Evolutionary conservation across 2,888 invertebrate species (phyloP).

Genomic region (Tetanocera ferruginea): DNA sequence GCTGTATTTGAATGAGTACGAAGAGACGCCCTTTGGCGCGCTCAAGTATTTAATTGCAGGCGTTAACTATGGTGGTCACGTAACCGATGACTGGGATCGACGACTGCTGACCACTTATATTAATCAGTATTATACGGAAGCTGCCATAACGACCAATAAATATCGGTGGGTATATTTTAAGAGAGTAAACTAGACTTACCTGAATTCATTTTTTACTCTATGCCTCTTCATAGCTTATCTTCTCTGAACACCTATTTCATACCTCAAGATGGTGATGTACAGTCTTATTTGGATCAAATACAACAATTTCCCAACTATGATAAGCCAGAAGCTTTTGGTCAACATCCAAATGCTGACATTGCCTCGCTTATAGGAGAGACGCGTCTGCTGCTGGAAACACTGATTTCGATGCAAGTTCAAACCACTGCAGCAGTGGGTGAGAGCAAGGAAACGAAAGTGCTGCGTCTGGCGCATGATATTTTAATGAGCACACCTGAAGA

Average conservation of each 20-base stretch:
- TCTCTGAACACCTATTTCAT: slow-evolving; percentile 83
- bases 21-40: slow-evolving; percentile 92
- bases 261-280: slow-evolving; percentile 84
- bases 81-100: slow-evolving; percentile 82
- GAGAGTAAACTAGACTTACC: no score
- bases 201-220: neutral
- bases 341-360: slow-evolving; percentile 92
- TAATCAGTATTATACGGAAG: slow-evolving; percentile 83
- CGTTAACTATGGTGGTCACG: slow-evolving; percentile 89
- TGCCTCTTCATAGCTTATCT: slow-evolving; percentile 75
- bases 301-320: slow-evolving; percentile 83
- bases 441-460: slow-evolving; percentile 72
- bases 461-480: slow-evolving; percentile 79
- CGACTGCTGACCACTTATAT: slow-evolving; percentile 86
- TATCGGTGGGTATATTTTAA: slow-evolving; percentile 52
- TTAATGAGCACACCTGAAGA: slow-evolving; percentile 78
- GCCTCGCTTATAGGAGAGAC: slow-evolving; percentile 87
- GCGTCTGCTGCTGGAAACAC: slow-evolving; percentile 80
- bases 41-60: slow-evolving; percentile 89
- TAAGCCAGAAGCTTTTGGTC: slow-evolving; percentile 89
- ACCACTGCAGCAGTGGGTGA: slow-evolving; percentile 72
- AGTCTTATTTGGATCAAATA: slow-evolving; percentile 85
- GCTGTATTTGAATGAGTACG: slow-evolving; percentile 88
- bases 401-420: slow-evolving; percentile 83
- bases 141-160: slow-evolving; percentile 51